Conservation (phyloP, 2,797 vertebrate genomes). For the Micropoecilia bifurca region DNA sequence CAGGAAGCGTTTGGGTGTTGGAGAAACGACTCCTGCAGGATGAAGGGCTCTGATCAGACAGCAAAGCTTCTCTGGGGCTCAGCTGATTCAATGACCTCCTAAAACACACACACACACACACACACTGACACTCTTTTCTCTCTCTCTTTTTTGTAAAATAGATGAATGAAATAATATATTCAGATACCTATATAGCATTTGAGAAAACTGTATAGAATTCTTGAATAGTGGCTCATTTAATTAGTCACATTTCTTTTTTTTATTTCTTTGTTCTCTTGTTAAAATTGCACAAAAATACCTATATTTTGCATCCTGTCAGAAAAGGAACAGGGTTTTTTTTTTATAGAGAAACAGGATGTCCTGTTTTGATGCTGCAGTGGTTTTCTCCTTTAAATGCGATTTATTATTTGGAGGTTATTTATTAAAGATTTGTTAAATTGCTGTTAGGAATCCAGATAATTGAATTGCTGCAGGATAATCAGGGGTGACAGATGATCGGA, state of each 20-base stretch:
- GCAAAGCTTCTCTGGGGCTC: slow-evolving; percentile 43
- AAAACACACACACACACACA: slow-evolving; percentile 16
- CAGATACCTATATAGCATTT: slow-evolving; percentile 82
- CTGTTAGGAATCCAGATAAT: slow-evolving; percentile 70
- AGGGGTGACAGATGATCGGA: slow-evolving; percentile 16
- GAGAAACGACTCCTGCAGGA: slow-evolving; percentile 15
- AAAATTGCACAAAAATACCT: slow-evolving; percentile 50
- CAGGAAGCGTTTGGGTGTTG: background rate
- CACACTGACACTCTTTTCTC: background rate
- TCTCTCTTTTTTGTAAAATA: slow-evolving; percentile 78
- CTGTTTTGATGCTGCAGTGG: slow-evolving; percentile 76
- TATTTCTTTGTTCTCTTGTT: slow-evolving; percentile 60
- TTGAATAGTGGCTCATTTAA: slow-evolving; percentile 82
- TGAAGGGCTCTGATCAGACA: slow-evolving; percentile 53
- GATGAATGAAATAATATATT: slow-evolving; percentile 85
- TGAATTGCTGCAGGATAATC: slow-evolving; percentile 79
- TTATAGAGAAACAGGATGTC: slow-evolving; percentile 59
- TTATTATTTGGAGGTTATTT: slow-evolving; percentile 68
- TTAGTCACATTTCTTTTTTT: slow-evolving; percentile 76
- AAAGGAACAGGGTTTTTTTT: slow-evolving; percentile 8
- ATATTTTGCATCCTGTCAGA: slow-evolving; percentile 59
- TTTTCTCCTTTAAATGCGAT: slow-evolving; percentile 52
- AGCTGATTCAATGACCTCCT: slow-evolving; percentile 55
- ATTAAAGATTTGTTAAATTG: slow-evolving; percentile 67
- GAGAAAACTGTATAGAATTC: slow-evolving; percentile 83